Evolutionary conservation across 2,797 vertebrate genomes (phyloP), one percentile per base, ranked within the genome.

Genomic region (Erpetoichthys calabaricus): DNA sequence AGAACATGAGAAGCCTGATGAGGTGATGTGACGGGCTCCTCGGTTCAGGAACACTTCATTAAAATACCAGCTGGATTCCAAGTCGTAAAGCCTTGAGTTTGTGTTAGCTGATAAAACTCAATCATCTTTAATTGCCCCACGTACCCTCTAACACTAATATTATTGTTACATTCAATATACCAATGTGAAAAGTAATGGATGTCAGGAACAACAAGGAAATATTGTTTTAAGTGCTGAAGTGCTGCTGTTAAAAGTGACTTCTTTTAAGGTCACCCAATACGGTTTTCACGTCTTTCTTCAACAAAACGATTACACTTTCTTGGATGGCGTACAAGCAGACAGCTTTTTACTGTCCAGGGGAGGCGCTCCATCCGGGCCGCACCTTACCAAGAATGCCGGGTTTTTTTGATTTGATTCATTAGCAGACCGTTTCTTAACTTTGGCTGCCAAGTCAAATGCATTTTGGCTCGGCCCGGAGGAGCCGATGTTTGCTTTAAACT

Each of bases 91-190:
- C 82, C 73, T 74, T 79, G 65, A 84, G 88, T 89, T 91, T 90
- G 88, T 91, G 91, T 92, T 89, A 90, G 77, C 78, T 90, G 90
- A 94, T 89, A 85, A 88, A 89, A 81, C 76, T 81, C 80, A 70
- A 80, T 83, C 75, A 82, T 79, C 75, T 78, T 75, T 82, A 87
- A 84, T 80, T 87, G 75, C 71, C 75, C 76, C 75, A 74, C 79
- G 77, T 76, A 76, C 62, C 68, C 70, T 64, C 70, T 82, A 73
- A 75, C 78, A 87, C 83, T 89, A 90, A 90, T 92, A 89, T 92
- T 94, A 85, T 89, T 89, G 81, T 82, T 88, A 77, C 72, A 74
- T 76, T 66, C 76, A 77, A 86, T 75, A 65, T 68, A 66, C 72
- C 66, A 65, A 68, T 65, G 71, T 82, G 84, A 87, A 77, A 83